Evolutionary conservation across 2,888 invertebrate species (phyloP), one percentile per base, ranked within the genome.

Genomic region (Limenitis camilla): DNA sequence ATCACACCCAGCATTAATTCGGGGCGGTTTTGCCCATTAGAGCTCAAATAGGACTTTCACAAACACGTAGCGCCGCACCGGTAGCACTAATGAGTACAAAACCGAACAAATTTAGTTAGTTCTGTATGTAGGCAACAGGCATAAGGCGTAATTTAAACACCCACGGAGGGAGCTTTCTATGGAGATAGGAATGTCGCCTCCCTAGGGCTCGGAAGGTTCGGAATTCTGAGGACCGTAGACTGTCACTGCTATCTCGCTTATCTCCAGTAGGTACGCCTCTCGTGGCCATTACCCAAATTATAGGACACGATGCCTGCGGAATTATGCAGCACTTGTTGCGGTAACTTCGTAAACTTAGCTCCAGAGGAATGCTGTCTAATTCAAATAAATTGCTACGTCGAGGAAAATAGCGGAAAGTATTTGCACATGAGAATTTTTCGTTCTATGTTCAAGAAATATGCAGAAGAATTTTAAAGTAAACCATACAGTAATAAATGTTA

Each of bases 221-320:
- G 53, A 53, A 56, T 60, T 52, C 63, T 61, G 59, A 55, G 55
- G 61, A 53, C 50, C 54, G 50, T 48, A 53, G 40, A 46, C 35
- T 48, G 58, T 52, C 51, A 47, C 41, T 47, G 53, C 53, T 73
- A 72, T 72, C 69, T 69, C 64, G 62, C 68, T 73, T 78, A 76
- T 76, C 75, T 69, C 49, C 59, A 62, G 60, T 65, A 60, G 60
- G 58, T 56, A 62, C 61, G 62, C 63, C 69, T 61, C 67, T 60
- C 59, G 62, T 62, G 65, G 61, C 72, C 73, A 80, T 81, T 81
- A 77, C 73, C 74, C 66, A 77, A 78, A 80, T 78, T 76, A 76
- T 68, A 71, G 68, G 63, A 69, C 66, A 65, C 62, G 55, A 52
- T 43, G 49, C 53, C 53, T 51, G 35, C 53, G 52, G 46, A 53